Base-by-base conservation (phyloP, 2,888 invertebrate genomes). In the Limnephilus marmoratus region DNA sequence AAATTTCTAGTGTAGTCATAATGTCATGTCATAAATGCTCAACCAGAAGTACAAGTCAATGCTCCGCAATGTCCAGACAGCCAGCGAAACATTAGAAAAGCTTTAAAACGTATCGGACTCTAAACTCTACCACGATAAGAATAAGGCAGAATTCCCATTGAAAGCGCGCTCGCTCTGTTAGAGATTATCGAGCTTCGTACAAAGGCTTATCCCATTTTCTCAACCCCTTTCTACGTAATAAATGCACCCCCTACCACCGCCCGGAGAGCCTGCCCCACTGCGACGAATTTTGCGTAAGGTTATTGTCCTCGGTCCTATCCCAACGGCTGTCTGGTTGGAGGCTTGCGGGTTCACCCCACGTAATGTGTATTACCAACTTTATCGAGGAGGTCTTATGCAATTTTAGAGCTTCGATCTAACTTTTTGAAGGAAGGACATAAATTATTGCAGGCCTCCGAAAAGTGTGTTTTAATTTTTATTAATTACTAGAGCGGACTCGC, bases 241-340 rank as follows among this genome's bases (percentile, higher is more conserved):
- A 68, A 24, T 41, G 41, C 15, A 34, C 37, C 45, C 94, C 94
- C 94, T 95, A 95, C 95, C 94, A 94, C 94, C 95, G 94, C 96
- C 96, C 95, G 94, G 94, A 95, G 96, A 95, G 94, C 94, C 94
- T 96, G 96, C 96, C 96, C 95, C 96, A 96, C 96, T 96, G 96
- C 96, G 96, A 96, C 95, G 96, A 96, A 96, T 96, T 96, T 96
- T 96, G 96, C 96, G 96, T 96, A 96, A 95, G 96, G 95, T 96
- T 96, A 95, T 95, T 95, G 96, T 95, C 95, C 93, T 81, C 85
- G 92, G 87, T 88, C 93, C 93, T 93, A 93, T 90, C 91, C 93
- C 92, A 93, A 93, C 81, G 31, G 85, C 86, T 87, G 80, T 81
- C 24, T 24, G n/a, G 90, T 91, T 93, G 87, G 82, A 83, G 34